phyloP scores from a whole-genome alignment of 2,113 vertebrate species.

The Nothoprocta pentlandii region DNA sequence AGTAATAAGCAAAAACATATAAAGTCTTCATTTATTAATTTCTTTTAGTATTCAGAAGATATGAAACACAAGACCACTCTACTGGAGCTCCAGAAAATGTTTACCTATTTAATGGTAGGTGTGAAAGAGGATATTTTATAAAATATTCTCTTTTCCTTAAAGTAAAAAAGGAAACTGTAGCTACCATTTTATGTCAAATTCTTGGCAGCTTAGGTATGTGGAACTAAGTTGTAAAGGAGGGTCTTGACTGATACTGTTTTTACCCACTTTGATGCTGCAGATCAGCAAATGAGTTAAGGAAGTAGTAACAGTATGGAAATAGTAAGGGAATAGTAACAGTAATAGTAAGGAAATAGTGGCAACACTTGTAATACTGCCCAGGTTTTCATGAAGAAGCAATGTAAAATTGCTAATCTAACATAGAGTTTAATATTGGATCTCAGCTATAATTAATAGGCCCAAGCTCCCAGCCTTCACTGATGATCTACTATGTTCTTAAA shows the following conservation, averaged over 20 bases:
- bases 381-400: neutral
- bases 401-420: neutral
- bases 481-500: neutral
- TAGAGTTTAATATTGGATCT: neutral
- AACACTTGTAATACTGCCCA: neutral
- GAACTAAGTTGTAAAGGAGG: neutral
- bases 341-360: neutral
- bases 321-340: no score
- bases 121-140: neutral
- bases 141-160: neutral
- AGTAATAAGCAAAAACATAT: neutral
- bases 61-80: constrained; percentile 99
- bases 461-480: neutral
- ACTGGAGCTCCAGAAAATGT: constrained; percentile 99
- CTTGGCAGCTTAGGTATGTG: neutral
- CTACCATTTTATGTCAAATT: neutral
- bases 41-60: constrained; percentile 93
- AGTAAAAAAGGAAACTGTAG: neutral
- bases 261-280: neutral
- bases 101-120: constrained; percentile 98
- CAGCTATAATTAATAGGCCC: neutral
- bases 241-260: neutral
- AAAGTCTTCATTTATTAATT: neutral
- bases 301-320: no score
- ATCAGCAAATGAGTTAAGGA: neutral